These are phyloP conservation scores for Morelia viridis DNA, from an alignment of 2,797 vertebrate species.

Conservation along the genomic window DNA sequence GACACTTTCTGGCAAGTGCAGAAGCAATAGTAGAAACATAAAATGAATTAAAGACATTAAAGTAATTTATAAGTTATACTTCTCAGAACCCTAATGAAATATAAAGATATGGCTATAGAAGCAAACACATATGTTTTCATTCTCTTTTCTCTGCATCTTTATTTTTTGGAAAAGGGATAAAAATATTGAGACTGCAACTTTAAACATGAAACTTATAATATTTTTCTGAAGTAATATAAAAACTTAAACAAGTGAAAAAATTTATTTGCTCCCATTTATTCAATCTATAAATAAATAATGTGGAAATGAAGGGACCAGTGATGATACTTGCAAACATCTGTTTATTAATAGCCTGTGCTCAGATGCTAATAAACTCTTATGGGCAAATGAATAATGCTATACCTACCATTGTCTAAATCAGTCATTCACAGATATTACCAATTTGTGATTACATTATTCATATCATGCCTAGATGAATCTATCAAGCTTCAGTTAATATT, in stretches of 20 bases:
- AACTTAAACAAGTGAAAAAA: slow-evolving; percentile 35
- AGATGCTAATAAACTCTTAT: background rate
- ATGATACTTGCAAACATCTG: background rate
- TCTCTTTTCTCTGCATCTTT: slow-evolving; percentile 12
- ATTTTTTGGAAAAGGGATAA: slow-evolving; percentile 32
- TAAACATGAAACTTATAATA: background rate
- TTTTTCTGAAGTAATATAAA: slow-evolving; percentile 9
- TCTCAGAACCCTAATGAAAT: slow-evolving; percentile 38
- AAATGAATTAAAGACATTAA: slow-evolving; percentile 28
- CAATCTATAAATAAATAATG: background rate
- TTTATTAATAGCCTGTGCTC: background rate
- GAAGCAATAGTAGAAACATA: slow-evolving; percentile 43
- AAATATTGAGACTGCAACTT: slow-evolving; percentile 6
- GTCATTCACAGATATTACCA: background rate
- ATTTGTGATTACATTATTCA: background rate
- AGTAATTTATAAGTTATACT: slow-evolving; percentile 28
- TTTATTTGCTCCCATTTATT: background rate
- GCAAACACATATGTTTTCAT: slow-evolving; percentile 31
- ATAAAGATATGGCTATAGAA: slow-evolving; percentile 37
- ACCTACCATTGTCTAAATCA: background rate
- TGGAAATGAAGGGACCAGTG: background rate
- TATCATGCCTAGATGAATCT: background rate
- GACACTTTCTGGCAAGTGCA: slow-evolving; percentile 40
- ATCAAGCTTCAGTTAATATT: background rate
- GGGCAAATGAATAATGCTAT: background rate